Evolutionary conservation across 2,888 invertebrate genomes (phyloP).

Genomic region (Neocrepidodera transversa): DNA sequence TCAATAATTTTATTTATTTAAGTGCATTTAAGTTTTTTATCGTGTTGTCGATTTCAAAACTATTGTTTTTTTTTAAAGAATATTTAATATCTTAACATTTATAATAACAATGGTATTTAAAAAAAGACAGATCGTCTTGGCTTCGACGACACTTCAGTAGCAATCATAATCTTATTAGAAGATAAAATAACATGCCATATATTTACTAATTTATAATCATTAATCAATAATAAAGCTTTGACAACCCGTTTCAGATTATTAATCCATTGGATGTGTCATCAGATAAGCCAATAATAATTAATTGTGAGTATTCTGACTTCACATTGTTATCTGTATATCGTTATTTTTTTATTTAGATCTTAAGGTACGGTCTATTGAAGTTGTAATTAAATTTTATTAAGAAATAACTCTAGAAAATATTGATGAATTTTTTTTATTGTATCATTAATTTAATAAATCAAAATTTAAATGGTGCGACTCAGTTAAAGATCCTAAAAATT

Average conservation of each 20-base stretch:
- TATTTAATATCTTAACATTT: too few species aligned
- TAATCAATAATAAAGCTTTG: slow-evolving; percentile 28
- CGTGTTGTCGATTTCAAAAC: too few species aligned
- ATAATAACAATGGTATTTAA: not conserved
- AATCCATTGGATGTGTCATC: slow-evolving; percentile 26
- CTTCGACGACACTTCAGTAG: slow-evolving; percentile 22
- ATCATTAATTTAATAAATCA: too few species aligned
- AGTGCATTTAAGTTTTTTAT: too few species aligned
- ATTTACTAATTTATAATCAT: slow-evolving; percentile 23
- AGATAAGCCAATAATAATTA: slow-evolving; percentile 26
- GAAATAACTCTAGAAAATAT: too few species aligned
- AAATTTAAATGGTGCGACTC: too few species aligned
- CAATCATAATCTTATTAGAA: slow-evolving; percentile 15
- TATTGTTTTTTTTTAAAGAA: too few species aligned
- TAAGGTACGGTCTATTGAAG: not conserved
- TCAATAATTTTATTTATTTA: too few species aligned
- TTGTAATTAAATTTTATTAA: not conserved
- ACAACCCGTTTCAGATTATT: slow-evolving; percentile 28
- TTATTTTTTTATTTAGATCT: slow-evolving; percentile 5
- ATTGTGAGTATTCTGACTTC: slow-evolving; percentile 11
- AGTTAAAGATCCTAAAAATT: too few species aligned
- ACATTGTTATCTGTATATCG: slow-evolving; percentile 16
- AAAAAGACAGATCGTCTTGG: slow-evolving; percentile 15
- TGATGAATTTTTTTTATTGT: too few species aligned
- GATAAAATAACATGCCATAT: slow-evolving; percentile 25